Conservation (phyloP, 2,797 vertebrate species). For the Periparus ater region DNA sequence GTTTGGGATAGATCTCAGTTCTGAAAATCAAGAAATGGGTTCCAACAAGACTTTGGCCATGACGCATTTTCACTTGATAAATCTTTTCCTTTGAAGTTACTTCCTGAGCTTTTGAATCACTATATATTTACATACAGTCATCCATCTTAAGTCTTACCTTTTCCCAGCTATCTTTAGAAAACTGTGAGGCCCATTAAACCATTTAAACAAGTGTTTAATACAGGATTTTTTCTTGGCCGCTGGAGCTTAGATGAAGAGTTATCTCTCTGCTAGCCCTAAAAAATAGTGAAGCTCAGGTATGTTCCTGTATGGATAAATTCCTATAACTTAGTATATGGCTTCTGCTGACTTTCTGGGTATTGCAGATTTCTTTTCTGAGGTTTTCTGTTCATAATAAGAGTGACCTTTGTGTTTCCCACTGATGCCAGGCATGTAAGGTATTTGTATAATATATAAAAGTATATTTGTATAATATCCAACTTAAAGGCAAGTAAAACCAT, state of each 20-base stretch:
- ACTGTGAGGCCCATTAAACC: neutral
- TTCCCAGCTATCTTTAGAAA: neutral
- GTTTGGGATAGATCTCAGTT: neutral
- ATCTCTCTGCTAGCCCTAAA: neutral
- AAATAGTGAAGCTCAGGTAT: neutral
- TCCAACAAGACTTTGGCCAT: neutral
- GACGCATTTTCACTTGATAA: neutral
- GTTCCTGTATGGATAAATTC: neutral
- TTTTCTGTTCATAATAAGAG: rapidly evolving
- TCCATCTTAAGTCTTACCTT: neutral
- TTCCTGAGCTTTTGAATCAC: neutral
- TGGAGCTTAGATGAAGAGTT: neutral
- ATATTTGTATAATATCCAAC: neutral
- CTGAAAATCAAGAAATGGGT: neutral
- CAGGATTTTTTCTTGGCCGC: neutral
- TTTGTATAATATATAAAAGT: neutral
- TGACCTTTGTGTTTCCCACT: neutral
- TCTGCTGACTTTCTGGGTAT: neutral
- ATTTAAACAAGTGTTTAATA: neutral
- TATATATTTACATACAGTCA: neutral
- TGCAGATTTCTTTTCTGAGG: neutral
- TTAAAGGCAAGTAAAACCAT: neutral
- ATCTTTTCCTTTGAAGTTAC: neutral
- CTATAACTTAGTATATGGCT: neutral
- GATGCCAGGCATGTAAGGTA: neutral